These are phyloP conservation scores for Lasioglossum oenotherae DNA, from an alignment of 2,888 invertebrate genomes.

Conservation along the genomic window DNA sequence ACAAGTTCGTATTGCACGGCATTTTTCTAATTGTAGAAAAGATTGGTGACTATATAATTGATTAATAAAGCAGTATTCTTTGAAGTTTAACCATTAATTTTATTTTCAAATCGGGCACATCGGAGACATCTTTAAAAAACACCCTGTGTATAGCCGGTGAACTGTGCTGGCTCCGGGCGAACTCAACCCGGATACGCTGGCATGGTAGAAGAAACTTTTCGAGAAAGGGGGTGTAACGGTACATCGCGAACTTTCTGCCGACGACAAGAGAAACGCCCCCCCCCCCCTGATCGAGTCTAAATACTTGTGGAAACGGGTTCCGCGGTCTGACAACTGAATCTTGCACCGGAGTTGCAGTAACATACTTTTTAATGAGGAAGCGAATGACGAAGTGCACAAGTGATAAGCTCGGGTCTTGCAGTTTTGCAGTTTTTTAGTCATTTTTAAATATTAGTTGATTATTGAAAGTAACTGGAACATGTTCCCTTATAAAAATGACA, in stretches of 20 bases:
- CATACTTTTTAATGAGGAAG: not conserved
- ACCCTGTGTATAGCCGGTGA: not conserved
- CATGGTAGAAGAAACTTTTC: constrained; percentile 13
- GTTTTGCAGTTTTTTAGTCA: no score
- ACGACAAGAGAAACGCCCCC: not conserved
- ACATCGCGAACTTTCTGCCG: constrained; percentile 26
- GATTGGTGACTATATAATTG: no score
- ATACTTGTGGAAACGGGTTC: constrained; percentile 11
- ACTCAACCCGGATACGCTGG: not conserved
- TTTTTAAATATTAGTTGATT: no score
- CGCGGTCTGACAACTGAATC: not conserved
- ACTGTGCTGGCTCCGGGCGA: not conserved
- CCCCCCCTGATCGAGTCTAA: not conserved
- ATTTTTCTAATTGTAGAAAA: no score
- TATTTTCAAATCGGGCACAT: no score
- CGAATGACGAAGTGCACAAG: not conserved
- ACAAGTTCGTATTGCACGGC: no score
- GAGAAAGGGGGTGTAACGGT: constrained; percentile 42
- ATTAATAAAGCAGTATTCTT: no score
- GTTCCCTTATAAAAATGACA: no score
- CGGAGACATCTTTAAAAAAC: not conserved
- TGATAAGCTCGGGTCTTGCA: not conserved
- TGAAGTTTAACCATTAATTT: no score
- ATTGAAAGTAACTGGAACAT: no score
- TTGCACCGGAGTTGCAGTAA: not conserved